Percentiles rank a stretch among this genome's conserved stretches.
These are phyloP conservation scores for Andrena haemorrhoa DNA, from an alignment of 2,888 invertebrate species.

Conservation along the genomic window DNA sequence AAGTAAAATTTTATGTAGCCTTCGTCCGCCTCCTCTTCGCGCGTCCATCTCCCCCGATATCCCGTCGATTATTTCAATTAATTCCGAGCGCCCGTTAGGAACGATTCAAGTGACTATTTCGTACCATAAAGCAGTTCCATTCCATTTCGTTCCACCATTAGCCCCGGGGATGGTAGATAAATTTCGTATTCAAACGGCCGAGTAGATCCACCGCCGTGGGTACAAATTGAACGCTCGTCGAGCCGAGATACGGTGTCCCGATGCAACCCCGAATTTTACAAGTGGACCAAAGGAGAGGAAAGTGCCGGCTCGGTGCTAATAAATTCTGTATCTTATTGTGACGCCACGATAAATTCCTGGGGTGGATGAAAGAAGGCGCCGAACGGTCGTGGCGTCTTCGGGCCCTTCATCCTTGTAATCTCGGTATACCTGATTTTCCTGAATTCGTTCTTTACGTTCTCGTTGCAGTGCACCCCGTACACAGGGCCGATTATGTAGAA, in stretches of 20 bases:
- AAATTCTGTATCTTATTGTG: constrained; percentile 68
- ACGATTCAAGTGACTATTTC: constrained; percentile 12
- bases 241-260: constrained; percentile 31
- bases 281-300: constrained; percentile 23
- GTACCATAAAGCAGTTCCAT: constrained; percentile 29
- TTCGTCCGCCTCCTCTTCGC: neutral
- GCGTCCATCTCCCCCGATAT: neutral
- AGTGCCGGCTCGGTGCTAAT: constrained; percentile 37
- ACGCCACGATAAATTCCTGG: constrained; percentile 58
- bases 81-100: neutral
- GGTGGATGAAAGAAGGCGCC: constrained; percentile 58
- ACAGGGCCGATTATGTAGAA: no score
- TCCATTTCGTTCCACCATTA: constrained; percentile 27
- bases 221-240: constrained; percentile 44
- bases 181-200: constrained; percentile 53
- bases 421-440: constrained; percentile 38
- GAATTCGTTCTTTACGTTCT: constrained; percentile 31
- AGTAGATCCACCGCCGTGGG: constrained; percentile 39
- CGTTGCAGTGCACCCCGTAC: constrained; percentile 2
- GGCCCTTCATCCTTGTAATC: constrained; percentile 32
- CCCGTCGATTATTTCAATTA: constrained; percentile 38
- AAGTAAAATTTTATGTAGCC: neutral
- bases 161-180: constrained; percentile 29
- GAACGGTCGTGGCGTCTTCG: constrained; percentile 43
- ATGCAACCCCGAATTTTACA: constrained; percentile 42